These are phyloP conservation scores for Labia minor DNA, from an alignment of 2,888 invertebrate species.

Conservation along the genomic window DNA sequence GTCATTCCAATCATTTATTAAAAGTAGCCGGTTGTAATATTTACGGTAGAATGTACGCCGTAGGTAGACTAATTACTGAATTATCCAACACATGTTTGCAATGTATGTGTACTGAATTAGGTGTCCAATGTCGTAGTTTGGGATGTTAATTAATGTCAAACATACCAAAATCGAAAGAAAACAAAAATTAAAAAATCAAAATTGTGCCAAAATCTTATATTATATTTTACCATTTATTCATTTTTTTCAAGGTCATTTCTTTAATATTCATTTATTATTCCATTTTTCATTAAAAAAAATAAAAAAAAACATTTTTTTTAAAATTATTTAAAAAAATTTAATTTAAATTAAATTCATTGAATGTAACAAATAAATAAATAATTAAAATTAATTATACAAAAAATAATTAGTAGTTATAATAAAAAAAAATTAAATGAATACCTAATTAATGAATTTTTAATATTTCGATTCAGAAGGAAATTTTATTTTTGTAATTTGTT, in stretches of 20 bases:
- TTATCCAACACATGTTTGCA: constrained; percentile 70
- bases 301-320: not conserved
- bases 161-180: not conserved
- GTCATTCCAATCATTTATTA: constrained; percentile 37
- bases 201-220: not conserved
- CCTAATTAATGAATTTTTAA: too few species aligned
- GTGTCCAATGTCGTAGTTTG: constrained; percentile 67
- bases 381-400: too few species aligned
- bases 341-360: too few species aligned
- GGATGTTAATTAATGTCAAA: constrained; percentile 39
- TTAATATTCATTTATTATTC: not conserved
- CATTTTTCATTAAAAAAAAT: not conserved
- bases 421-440: too few species aligned
- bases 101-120: constrained; percentile 76
- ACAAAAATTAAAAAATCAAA: not conserved
- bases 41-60: constrained; percentile 77
- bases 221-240: not conserved
- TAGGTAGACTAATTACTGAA: constrained; percentile 71
- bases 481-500: too few species aligned
- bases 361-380: too few species aligned
- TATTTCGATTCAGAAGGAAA: too few species aligned
- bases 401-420: too few species aligned
- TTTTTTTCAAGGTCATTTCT: not conserved
- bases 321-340: not conserved
- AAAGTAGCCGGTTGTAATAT: constrained; percentile 83